phyloP scores from a whole-genome alignment of 2,888 invertebrate genomes.

The Dendrolimus pini region DNA sequence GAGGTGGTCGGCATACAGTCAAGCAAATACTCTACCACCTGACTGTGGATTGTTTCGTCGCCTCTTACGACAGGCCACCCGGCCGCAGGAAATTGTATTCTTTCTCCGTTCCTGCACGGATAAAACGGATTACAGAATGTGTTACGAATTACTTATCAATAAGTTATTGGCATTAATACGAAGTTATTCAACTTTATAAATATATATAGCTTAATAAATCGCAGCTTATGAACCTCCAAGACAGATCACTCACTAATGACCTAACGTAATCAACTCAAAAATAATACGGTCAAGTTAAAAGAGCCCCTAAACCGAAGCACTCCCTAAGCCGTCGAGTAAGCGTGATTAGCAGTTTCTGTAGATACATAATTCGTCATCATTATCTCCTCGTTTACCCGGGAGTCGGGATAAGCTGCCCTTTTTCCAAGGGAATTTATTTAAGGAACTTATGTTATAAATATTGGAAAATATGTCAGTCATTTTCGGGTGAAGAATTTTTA shows the following conservation, averaged over 20 bases:
- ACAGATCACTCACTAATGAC: background rate
- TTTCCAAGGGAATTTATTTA: background rate
- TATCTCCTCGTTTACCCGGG: constrained; percentile 7
- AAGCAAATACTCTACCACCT: no score
- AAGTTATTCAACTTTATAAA: no score
- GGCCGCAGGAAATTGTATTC: no score
- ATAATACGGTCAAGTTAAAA: background rate
- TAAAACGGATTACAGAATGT: no score
- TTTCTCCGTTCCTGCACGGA: no score
- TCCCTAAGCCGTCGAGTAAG: background rate
- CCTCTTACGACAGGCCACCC: no score
- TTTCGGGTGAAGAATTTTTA: background rate
- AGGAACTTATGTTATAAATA: background rate
- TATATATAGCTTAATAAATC: background rate
- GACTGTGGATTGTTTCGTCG: no score
- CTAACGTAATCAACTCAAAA: background rate
- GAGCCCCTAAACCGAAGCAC: background rate
- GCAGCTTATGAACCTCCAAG: background rate
- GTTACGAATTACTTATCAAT: no score
- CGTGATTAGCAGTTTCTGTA: constrained; percentile 9
- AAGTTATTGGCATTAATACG: no score
- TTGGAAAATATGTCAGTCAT: background rate
- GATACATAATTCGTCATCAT: constrained; percentile 10
- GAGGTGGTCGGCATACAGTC: no score
- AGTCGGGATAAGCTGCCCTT: constrained; percentile 3